Percentiles rank a stretch among this genome's conserved stretches.
Evolutionary conservation across 2,888 invertebrate species (phyloP).

Genomic region (Archaeoteleia sp.): DNA sequence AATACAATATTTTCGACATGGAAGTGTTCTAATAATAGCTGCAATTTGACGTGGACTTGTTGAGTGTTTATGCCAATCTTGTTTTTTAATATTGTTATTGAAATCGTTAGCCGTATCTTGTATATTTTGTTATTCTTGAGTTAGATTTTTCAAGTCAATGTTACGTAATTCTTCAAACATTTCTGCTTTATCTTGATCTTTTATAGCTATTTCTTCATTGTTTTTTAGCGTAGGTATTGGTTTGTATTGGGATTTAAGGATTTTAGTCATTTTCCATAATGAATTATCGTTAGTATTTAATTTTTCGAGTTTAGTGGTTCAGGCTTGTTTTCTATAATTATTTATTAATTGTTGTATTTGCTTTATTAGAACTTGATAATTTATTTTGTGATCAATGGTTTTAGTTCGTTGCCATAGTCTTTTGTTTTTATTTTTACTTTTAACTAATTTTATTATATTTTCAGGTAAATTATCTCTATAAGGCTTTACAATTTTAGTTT

Average conservation of each 20-base stretch:
- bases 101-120: neutral
- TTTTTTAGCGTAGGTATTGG: conserved; percentile 18
- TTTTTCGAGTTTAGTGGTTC: conserved; percentile 22
- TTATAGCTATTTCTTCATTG: neutral
- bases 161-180: conserved; percentile 40
- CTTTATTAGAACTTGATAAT: conserved; percentile 14
- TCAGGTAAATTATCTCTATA: too few species aligned
- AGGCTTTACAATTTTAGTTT: too few species aligned
- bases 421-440: too few species aligned
- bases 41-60: conserved; percentile 21
- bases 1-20: conserved; percentile 34
- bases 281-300: conserved; percentile 29
- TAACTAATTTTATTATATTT: too few species aligned
- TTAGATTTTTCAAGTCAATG: conserved; percentile 12
- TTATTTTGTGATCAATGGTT: neutral
- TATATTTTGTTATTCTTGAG: conserved; percentile 15
- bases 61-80: conserved; percentile 12
- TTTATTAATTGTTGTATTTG: conserved; percentile 27
- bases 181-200: conserved; percentile 34
- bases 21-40: conserved; percentile 18
- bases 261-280: conserved; percentile 39
- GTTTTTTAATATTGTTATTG: neutral
- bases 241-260: conserved; percentile 20
- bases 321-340: conserved; percentile 26
- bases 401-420: conserved; percentile 38